A percentile compares a stretch with the other conserved stretches of the same genome.
Evolutionary conservation across 2,797 vertebrate species (phyloP).

Genomic region (Chelon labrosus): DNA sequence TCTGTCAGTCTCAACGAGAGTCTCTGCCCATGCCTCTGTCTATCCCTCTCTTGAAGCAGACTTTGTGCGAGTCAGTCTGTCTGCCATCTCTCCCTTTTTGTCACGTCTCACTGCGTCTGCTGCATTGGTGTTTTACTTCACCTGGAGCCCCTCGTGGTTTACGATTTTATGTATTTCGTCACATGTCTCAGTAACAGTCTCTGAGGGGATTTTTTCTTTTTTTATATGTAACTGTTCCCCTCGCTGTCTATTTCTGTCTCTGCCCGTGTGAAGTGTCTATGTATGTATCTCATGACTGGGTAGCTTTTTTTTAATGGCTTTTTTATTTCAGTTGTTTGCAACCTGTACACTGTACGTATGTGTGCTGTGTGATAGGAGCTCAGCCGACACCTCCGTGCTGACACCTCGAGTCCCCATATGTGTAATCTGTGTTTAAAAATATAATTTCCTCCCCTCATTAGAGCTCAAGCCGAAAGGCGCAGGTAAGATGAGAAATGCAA

Average conservation of each 20-base stretch:
- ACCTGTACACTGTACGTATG: not conserved
- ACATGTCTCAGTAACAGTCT: constrained; percentile 31
- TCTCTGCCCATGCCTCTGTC: constrained; percentile 58
- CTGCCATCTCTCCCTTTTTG: constrained; percentile 40
- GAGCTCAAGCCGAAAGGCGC: constrained; percentile 20
- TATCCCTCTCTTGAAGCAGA: constrained; percentile 37
- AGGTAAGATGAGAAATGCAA: constrained; percentile 51
- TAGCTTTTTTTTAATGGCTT: not conserved
- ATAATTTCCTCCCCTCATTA: constrained; percentile 61
- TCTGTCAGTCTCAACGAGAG: constrained; percentile 63
- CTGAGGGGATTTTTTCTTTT: constrained; percentile 22
- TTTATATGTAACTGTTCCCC: not conserved
- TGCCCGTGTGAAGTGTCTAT: constrained; percentile 30
- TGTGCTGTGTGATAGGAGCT: constrained; percentile 24
- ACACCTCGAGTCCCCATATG: constrained; percentile 28
- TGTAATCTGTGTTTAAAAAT: constrained; percentile 58
- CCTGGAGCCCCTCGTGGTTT: constrained; percentile 54
- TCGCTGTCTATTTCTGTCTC: constrained; percentile 43
- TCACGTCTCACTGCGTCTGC: constrained; percentile 55
- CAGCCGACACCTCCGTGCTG: constrained; percentile 29
- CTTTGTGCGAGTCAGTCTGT: constrained; percentile 51
- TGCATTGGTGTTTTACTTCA: constrained; percentile 51
- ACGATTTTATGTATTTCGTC: constrained; percentile 39
- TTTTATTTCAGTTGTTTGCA: not conserved
- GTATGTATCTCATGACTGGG: constrained; percentile 18